These are phyloP conservation scores for Cercopithecus petaurista DNA, from an alignment of 2,797 vertebrate genomes.

Conservation along the genomic window DNA sequence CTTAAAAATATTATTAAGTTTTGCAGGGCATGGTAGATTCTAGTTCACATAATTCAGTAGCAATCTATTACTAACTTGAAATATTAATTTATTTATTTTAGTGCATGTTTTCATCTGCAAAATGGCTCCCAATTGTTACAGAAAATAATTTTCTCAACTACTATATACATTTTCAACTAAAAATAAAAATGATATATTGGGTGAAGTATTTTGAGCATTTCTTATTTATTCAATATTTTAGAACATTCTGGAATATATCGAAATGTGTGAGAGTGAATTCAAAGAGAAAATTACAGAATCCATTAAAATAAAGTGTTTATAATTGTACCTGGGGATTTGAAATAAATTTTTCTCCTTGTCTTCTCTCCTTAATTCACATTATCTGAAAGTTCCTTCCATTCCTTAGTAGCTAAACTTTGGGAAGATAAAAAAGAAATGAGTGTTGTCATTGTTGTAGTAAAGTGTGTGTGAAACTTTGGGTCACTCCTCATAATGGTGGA, in stretches of 20 bases:
- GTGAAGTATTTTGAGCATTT: background rate
- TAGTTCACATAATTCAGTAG: background rate
- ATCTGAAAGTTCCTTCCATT: background rate
- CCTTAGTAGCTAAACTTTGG: background rate
- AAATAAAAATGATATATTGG: background rate
- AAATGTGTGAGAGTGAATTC: background rate
- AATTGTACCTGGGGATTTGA: background rate
- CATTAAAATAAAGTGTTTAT: background rate
- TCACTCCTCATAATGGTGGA: background rate
- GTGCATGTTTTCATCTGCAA: background rate
- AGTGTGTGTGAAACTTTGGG: background rate
- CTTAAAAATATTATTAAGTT: background rate
- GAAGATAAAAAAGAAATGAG: background rate
- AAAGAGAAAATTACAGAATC: background rate
- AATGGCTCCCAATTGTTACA: background rate
- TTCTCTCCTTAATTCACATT: background rate
- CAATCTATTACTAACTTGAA: background rate
- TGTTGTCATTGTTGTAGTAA: background rate
- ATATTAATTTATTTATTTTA: background rate
- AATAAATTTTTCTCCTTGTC: background rate
- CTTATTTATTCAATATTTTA: background rate
- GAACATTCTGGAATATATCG: background rate
- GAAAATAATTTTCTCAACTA: background rate
- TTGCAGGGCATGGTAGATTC: background rate
- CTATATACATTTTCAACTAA: background rate